These are phyloP conservation scores for Drosophila bipectinata DNA, from an alignment of 1,140 invertebrate genomes.

Conservation along the genomic window DNA sequence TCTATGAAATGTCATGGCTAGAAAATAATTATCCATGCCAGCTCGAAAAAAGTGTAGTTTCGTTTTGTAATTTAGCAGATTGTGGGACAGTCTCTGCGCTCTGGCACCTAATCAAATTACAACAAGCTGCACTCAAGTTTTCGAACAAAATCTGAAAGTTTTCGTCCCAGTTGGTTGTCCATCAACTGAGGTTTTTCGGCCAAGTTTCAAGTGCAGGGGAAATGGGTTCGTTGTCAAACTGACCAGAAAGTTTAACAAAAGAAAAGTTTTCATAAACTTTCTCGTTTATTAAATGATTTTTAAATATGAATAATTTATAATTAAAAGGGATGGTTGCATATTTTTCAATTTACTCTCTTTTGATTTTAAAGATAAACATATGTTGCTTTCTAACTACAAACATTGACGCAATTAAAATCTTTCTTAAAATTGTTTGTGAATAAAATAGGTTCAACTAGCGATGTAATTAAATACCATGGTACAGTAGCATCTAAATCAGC, in stretches of 20 bases:
- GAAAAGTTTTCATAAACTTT: conserved; percentile 16
- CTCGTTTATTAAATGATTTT: not conserved
- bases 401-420: too few relatives aligned
- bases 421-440: too few relatives aligned
- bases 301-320: conserved; percentile 10
- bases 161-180: conserved; percentile 33
- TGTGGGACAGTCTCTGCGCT: conserved; percentile 18
- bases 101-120: conserved; percentile 67
- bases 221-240: conserved; percentile 31
- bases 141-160: conserved; percentile 49
- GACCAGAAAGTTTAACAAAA: conserved; percentile 7
- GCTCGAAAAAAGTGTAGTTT: conserved; percentile 7
- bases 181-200: conserved; percentile 24
- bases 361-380: not conserved
- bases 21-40: conserved; percentile 29
- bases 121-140: conserved; percentile 42
- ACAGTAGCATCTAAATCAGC: not conserved
- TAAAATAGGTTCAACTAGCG: too few relatives aligned
- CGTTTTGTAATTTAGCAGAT: conserved; percentile 49
- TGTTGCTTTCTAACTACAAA: too few relatives aligned
- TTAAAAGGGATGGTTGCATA: not conserved
- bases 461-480: not conserved
- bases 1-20: conserved; percentile 4
- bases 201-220: conserved; percentile 31
- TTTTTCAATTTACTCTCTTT: not conserved